Base-by-base conservation (phyloP, 2,888 invertebrate species). In the Cylloceria caligata region DNA sequence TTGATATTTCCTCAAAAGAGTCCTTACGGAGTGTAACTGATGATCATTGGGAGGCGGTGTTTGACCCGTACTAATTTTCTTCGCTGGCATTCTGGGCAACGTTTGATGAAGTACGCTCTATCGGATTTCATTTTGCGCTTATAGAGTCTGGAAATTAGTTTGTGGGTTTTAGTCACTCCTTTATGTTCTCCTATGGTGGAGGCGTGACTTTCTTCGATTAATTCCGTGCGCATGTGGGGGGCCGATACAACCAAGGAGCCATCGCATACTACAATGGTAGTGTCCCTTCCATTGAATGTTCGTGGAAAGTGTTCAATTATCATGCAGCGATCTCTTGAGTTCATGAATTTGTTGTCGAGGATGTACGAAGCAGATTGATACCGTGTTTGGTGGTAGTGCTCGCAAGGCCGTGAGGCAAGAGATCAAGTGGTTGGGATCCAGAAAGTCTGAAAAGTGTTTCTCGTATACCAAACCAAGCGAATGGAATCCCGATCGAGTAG, bases 1-100 rank as follows among this genome's bases (percentile, higher is more conserved):
- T 39, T 2, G 42, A 57, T 16, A 71, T 30, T 30, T 45, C 45
- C 3, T 65, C 64, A 16, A 65, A 65, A 0, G 45, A 42, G 0
- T 65, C 42, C 1, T 9, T 42, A 1, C n/a, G n/a, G n/a, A 36
- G 60, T 0, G 57, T 71, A n/a, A 60, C 57, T 71, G 1, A 71
- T 57, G 2, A 49, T 27, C 65, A 67, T 67, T 0, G 57, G 57
- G 5, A 30, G 9, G 7, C 57, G 65, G 30, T 65, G 45, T 65
- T 65, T 65, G 2, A 65, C 65, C 2, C 45, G 3, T 1, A 65
- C 65, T 16, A 65, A 27, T 24, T 65, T 65, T 19, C 65, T 11
- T 1, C 65, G 47, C n/a, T 65, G 65, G n/a, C 65, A 65, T 0
- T 65, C 47, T 2, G 47, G n/a, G n/a, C 42, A 45, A 45, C 34